A percentile compares a stretch with the other conserved stretches of the same genome.
Evolutionary conservation across 1,140 invertebrate genomes (phyloP).

Genomic region (Goniozus legneri): DNA sequence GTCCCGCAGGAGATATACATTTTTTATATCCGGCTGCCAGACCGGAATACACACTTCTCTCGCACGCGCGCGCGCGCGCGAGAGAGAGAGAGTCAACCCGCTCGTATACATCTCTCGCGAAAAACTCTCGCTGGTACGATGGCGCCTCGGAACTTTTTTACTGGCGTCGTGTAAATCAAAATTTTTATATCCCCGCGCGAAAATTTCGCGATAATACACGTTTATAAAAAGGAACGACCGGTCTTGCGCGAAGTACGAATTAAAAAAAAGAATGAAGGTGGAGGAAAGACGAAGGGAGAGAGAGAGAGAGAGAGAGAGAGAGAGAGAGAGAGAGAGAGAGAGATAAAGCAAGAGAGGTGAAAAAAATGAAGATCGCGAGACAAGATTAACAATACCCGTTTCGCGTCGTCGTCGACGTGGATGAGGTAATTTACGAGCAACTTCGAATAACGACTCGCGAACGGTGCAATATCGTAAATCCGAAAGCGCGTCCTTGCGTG

Average conservation of each 20-base stretch:
- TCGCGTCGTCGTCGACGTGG: slow-evolving; percentile 10
- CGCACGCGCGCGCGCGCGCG: no score
- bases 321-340: slow-evolving; percentile 11
- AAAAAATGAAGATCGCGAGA: no score
- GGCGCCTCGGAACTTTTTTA: not conserved
- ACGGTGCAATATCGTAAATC: no score
- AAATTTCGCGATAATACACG: not conserved
- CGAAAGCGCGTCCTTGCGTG: slow-evolving; percentile 15
- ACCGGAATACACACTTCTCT: no score
- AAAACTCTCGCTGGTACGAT: no score
- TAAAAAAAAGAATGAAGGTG: not conserved
- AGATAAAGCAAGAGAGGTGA: slow-evolving; percentile 7
- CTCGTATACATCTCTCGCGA: no score
- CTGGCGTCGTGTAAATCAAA: slow-evolving; percentile 3
- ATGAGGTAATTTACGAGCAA: slow-evolving; percentile 17
- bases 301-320: slow-evolving; percentile 1
- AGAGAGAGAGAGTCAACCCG: no score
- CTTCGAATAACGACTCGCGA: no score
- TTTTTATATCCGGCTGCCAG: no score
- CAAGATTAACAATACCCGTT: no score
- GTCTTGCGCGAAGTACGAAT: not conserved
- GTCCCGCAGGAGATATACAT: no score
- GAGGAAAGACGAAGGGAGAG: not conserved
- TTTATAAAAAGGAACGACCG: not conserved
- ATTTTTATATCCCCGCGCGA: not conserved